Conservation (phyloP, 2,888 invertebrate genomes). For the Oligia latruncula region DNA sequence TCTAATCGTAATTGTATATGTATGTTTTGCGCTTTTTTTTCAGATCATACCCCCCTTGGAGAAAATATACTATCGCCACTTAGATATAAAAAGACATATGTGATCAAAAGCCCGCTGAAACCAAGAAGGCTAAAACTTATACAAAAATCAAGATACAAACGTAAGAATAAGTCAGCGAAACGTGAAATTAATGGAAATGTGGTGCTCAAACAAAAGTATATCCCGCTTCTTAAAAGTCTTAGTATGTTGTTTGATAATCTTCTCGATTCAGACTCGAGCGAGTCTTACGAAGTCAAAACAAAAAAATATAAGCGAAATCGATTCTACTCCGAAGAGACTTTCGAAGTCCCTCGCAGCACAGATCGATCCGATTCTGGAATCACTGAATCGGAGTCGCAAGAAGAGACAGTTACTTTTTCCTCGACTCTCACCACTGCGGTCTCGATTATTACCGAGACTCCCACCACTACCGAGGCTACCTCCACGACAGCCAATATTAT, state of each 20-base stretch:
- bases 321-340: slow-evolving; percentile 62
- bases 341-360: slow-evolving; percentile 70
- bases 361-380: slow-evolving; percentile 55
- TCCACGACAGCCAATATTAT: slow-evolving; percentile 81
- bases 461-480: slow-evolving; percentile 76
- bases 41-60: slow-evolving; percentile 63
- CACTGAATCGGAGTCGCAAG: slow-evolving; percentile 69
- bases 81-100: slow-evolving; percentile 77
- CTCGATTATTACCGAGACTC: slow-evolving; percentile 73
- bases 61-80: slow-evolving; percentile 73
- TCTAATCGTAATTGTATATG: neutral
- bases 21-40: slow-evolving; percentile 48
- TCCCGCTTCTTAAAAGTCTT: slow-evolving; percentile 84
- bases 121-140: slow-evolving; percentile 77
- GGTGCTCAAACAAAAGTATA: slow-evolving; percentile 78
- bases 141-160: slow-evolving; percentile 71
- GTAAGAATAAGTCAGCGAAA: slow-evolving; percentile 77
- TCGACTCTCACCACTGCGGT: slow-evolving; percentile 76
- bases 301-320: slow-evolving; percentile 72
- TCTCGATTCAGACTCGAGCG: slow-evolving; percentile 77
- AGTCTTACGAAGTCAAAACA: slow-evolving; percentile 71
- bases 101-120: slow-evolving; percentile 79
- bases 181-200: slow-evolving; percentile 79
- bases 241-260: slow-evolving; percentile 85
- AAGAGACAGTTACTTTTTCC: slow-evolving; percentile 84